Base-by-base conservation (phyloP, 1,140 invertebrate genomes). In the Drosophila malerkotliana region DNA sequence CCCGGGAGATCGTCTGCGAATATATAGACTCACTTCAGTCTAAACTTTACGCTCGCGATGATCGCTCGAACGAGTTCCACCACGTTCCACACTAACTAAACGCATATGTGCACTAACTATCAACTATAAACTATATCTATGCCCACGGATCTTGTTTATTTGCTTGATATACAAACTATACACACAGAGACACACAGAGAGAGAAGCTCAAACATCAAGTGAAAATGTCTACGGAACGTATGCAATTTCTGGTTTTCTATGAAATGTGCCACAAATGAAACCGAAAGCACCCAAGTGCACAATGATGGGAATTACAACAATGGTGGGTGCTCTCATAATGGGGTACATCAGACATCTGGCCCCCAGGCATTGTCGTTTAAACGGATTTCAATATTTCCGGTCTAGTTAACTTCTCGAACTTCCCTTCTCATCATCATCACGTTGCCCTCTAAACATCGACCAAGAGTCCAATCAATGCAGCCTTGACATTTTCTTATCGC, bases 251-350 rank as follows among this genome's bases (percentile, higher is more conserved):
- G 47, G 26, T 34, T 60, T 47, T 51, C 54, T 45, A 58, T 72
- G 54, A 75, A 34, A 49, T 53, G 60, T 69, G 60, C 45, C 54
- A 66, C 45, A 44, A 72, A 54, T 72, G 49, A 77, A 58, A 73
- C 49, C 77, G 51, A 72, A 63, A 73, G 67, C 64, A 26, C 26
- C 5, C 26, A 62, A n/a, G 10, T 30, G 28, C 49, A 60, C 24
- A 56, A 72, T 63, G 39, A 59, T 51, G 30, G 62, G 64, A 73
- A 59, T 37, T 39, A 37, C 39, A 52, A 77, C 56, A 76, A 80
- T 87, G 62, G 82, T 84, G 72, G 60, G 72, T 75, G 47, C 24
- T 54, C 24, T 54, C 26, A 48, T 56, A 53, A 73, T 58, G 39
- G 44, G 59, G 56, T 3, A 59, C 67, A 49, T 68, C 53, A 52